A percentile compares a stretch with the other conserved stretches of the same genome.
Conservation (phyloP, 2,113 vertebrate species). For the Odocoileus hemionus region DNA sequence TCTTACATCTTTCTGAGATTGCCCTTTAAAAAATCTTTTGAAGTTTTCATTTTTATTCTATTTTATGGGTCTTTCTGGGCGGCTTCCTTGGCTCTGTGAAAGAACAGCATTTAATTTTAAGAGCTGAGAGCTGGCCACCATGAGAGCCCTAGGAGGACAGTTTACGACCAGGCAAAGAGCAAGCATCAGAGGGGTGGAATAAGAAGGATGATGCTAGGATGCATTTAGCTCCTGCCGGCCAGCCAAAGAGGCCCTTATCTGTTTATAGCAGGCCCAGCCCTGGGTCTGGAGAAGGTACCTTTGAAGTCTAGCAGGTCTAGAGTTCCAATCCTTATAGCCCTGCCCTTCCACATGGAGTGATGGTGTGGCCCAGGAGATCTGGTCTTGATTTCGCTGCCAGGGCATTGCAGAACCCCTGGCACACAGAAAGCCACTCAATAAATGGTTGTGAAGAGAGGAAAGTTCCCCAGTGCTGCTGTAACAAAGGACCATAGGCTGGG, state of each 20-base stretch:
- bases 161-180: no score
- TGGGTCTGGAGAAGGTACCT: rapidly evolving
- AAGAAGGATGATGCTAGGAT: rapidly evolving
- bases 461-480: neutral
- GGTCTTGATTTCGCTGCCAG: neutral
- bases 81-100: neutral
- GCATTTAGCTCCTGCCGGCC: rapidly evolving
- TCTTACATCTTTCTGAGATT: neutral
- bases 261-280: rapidly evolving
- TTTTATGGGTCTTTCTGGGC: constrained; percentile 2
- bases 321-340: neutral
- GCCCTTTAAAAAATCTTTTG: neutral
- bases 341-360: neutral
- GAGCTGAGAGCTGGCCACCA: neutral
- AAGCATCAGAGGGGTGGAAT: rapidly evolving
- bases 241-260: rapidly evolving
- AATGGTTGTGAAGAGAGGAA: no score
- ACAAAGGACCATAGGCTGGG: neutral
- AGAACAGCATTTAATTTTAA: neutral
- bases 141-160: rapidly evolving
- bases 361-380: rapidly evolving
- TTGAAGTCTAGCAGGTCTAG: neutral
- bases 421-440: neutral
- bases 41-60: neutral
- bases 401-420: neutral